A percentile compares a stretch with the other conserved stretches of the same genome.
phyloP scores from a whole-genome alignment of 1,140 invertebrate genomes.

The Agraylea sexmaculata region DNA sequence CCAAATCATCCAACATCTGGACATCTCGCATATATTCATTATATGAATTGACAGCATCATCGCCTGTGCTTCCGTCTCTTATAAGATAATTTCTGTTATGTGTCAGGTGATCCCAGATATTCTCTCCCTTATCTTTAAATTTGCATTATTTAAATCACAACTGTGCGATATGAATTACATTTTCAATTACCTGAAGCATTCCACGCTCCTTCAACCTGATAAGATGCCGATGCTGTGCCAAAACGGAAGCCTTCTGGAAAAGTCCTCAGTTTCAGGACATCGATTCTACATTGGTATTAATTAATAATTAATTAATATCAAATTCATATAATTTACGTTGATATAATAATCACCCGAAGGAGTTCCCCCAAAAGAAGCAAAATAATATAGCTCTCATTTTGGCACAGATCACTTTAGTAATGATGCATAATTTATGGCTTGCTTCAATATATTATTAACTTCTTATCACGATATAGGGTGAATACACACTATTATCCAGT shows the following conservation, averaged over 20 bases:
- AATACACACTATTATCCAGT: too few relatives aligned
- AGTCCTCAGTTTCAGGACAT: conserved; percentile 15
- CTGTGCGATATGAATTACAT: not conserved
- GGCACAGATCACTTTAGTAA: not conserved
- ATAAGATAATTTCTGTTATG: conserved; percentile 25
- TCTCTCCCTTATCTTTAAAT: conserved; percentile 27
- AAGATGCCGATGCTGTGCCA: conserved; percentile 40
- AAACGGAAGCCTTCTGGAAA: conserved; percentile 43
- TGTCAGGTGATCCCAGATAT: conserved; percentile 26
- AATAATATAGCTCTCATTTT: not conserved
- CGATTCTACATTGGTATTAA: not conserved
- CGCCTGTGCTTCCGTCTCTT: conserved; percentile 27
- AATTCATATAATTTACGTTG: not conserved
- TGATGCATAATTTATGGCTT: not conserved
- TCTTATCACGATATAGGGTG: too few relatives aligned
- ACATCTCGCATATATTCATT: conserved; percentile 40
- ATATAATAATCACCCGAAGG: not conserved
- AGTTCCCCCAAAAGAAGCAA: not conserved
- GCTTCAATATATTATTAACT: not conserved
- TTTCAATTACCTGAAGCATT: conserved; percentile 35
- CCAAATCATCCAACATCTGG: conserved; percentile 31
- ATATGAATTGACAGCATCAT: conserved; percentile 34
- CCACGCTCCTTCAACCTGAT: conserved; percentile 47
- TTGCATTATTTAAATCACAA: not conserved
- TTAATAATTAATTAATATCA: not conserved